These are phyloP conservation scores for Cephus nigrinus DNA, from an alignment of 2,888 invertebrate genomes.

Conservation along the genomic window DNA sequence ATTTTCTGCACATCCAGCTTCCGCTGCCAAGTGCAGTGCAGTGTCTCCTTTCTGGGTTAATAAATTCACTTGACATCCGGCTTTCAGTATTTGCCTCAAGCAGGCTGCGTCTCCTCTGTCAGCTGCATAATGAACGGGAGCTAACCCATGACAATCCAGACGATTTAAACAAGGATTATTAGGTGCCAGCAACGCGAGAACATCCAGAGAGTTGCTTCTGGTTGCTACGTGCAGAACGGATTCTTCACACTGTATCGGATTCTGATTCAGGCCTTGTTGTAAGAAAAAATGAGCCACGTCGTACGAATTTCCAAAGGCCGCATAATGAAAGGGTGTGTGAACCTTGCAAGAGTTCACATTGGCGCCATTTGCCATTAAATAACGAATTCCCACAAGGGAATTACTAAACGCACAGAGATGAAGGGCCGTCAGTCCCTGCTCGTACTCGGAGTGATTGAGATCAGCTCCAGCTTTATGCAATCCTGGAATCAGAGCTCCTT, in stretches of 20 bases:
- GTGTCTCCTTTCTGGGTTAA: conserved; percentile 81
- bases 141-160: conserved; percentile 80
- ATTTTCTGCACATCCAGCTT: conserved; percentile 86
- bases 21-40: conserved; percentile 87
- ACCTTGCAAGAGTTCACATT: conserved; percentile 79
- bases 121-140: conserved; percentile 84
- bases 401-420: conserved; percentile 85
- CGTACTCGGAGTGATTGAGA: conserved; percentile 76
- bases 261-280: conserved; percentile 76
- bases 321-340: conserved; percentile 88
- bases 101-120: conserved; percentile 83
- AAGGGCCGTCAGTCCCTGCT: conserved; percentile 78
- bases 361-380: conserved; percentile 75
- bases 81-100: conserved; percentile 79
- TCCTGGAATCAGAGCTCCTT: conserved; percentile 74
- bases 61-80: conserved; percentile 78
- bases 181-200: conserved; percentile 79
- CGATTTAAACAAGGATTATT: conserved; percentile 82
- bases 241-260: conserved; percentile 77
- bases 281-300: conserved; percentile 84
- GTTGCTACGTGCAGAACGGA: conserved; percentile 87
- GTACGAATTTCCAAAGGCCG: conserved; percentile 88
- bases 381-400: conserved; percentile 77
- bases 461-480: conserved; percentile 78
- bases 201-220: conserved; percentile 84